Evolutionary conservation across 2,888 invertebrate genomes (phyloP).

Genomic region (Hoplodrina blanda): DNA sequence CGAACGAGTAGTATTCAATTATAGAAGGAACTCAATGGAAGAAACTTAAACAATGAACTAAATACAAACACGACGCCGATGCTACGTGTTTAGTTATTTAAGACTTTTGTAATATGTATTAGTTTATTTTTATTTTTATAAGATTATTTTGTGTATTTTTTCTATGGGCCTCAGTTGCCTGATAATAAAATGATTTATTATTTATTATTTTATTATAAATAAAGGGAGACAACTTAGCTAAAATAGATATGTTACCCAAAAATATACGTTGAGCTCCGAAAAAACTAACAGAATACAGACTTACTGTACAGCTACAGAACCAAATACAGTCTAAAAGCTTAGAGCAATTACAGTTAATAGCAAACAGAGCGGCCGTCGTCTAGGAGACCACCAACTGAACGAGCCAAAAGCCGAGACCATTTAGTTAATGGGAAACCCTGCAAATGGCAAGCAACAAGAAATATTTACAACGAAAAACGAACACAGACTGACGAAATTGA

Average conservation of each 20-base stretch:
- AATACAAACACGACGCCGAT: too few species aligned
- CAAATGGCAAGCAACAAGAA: conserved; percentile 38
- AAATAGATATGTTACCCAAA: neutral
- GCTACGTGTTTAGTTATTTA: too few species aligned
- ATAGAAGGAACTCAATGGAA: neutral
- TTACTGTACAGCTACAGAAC: neutral
- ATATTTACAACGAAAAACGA: conserved; percentile 31
- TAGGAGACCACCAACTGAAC: conserved; percentile 41
- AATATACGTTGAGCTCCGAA: neutral
- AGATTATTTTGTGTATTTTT: too few species aligned
- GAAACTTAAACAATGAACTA: neutral
- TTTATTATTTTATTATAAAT: too few species aligned
- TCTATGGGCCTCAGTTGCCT: too few species aligned
- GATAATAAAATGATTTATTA: too few species aligned
- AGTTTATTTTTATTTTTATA: too few species aligned
- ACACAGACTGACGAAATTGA: conserved; percentile 26
- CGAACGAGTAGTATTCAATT: neutral
- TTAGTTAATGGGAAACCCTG: conserved; percentile 46
- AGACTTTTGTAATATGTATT: too few species aligned
- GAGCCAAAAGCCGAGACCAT: conserved; percentile 29
- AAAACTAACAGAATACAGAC: conserved; percentile 21
- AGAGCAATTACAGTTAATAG: conserved; percentile 49
- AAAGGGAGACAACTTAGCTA: too few species aligned
- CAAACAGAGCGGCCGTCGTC: conserved; percentile 37
- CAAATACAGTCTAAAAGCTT: conserved; percentile 39